These are phyloP conservation scores for Sialis lutaria DNA, from an alignment of 2,888 invertebrate genomes.

Conservation along the genomic window DNA sequence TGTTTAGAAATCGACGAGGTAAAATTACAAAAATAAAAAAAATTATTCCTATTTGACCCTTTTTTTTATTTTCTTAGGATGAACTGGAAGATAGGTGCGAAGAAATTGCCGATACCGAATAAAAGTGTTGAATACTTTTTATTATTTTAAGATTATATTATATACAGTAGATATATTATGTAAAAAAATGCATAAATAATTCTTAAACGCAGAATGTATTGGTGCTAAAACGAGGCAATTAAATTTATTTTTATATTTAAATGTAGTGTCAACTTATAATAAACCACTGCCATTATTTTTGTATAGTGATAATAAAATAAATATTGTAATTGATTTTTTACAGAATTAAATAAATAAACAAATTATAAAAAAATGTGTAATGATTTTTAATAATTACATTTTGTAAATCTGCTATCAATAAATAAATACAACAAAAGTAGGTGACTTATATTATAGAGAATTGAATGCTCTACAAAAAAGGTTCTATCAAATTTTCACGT, in stretches of 20 bases:
- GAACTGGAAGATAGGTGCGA: constrained; percentile 70
- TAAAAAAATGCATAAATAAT: neutral
- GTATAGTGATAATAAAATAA: too few species aligned
- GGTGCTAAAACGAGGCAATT: constrained; percentile 1
- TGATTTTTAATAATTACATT: too few species aligned
- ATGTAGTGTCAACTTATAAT: neutral
- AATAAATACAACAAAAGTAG: too few species aligned
- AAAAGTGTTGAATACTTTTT: constrained; percentile 1
- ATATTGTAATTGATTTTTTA: too few species aligned
- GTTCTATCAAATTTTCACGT: too few species aligned
- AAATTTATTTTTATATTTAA: neutral
- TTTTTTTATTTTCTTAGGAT: constrained; percentile 31
- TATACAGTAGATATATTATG: neutral
- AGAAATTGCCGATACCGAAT: constrained; percentile 37
- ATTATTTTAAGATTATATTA: neutral
- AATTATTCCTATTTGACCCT: neutral
- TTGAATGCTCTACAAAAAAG: too few species aligned
- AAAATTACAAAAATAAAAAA: constrained; percentile 1
- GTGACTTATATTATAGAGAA: too few species aligned
- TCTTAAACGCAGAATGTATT: neutral
- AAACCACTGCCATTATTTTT: neutral
- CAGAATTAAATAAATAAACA: too few species aligned
- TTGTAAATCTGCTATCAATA: too few species aligned
- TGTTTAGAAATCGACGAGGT: constrained; percentile 74
- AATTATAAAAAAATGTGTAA: too few species aligned